phyloP scores from a whole-genome alignment of 2,888 invertebrate species.

The Dasypolia templi region DNA sequence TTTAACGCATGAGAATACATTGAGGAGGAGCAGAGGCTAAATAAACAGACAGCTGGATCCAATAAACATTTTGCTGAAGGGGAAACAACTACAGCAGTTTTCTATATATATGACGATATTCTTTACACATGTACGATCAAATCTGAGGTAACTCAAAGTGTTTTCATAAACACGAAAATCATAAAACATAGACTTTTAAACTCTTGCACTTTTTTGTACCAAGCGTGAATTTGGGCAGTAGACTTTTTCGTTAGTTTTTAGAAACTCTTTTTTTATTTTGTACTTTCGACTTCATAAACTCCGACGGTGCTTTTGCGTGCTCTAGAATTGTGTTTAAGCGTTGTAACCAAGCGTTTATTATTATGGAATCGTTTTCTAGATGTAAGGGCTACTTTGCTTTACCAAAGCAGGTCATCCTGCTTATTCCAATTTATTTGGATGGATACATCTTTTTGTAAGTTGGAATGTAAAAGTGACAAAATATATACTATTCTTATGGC shows the following conservation, averaged over 20 bases:
- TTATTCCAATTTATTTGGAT: not conserved
- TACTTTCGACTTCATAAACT: conserved; percentile 48
- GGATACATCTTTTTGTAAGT: not conserved
- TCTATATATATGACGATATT: conserved; percentile 12
- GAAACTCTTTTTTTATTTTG: conserved; percentile 58
- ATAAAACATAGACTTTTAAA: conserved; percentile 39
- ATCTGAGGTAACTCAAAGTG: not conserved
- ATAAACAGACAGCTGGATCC: conserved; percentile 14
- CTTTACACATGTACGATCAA: not conserved
- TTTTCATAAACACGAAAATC: not conserved
- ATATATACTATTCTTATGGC: not conserved
- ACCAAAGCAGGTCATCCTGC: not conserved
- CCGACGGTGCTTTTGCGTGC: conserved; percentile 37
- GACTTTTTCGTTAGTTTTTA: conserved; percentile 58
- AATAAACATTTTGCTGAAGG: conserved; percentile 20
- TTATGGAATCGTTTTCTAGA: not conserved
- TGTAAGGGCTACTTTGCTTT: not conserved
- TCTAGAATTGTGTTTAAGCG: conserved; percentile 24
- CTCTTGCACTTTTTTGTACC: conserved; percentile 62
- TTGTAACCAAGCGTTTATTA: no score
- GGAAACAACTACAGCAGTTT: conserved; percentile 9
- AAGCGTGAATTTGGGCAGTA: conserved; percentile 51
- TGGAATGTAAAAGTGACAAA: not conserved
- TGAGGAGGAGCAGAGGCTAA: conserved; percentile 4
- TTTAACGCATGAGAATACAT: conserved; percentile 4